Evolutionary conservation across 2,797 vertebrate genomes (phyloP).

Genomic region (Strix occidentalis): DNA sequence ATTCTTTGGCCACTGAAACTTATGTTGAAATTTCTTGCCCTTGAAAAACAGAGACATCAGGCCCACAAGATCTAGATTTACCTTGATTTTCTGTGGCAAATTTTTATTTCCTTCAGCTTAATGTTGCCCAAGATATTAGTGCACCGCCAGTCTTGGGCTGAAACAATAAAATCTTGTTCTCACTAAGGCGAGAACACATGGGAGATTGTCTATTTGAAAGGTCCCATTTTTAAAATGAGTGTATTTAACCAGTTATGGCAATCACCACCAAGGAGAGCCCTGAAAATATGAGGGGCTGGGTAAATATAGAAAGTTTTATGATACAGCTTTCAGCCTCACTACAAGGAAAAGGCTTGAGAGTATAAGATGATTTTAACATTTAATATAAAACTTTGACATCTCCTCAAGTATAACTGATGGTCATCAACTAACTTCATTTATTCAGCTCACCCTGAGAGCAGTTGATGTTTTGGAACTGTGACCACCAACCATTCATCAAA

Average conservation of each 20-base stretch:
- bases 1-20: not conserved
- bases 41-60: not conserved
- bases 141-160: not conserved
- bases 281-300: not conserved
- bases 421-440: not conserved
- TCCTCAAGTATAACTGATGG: not conserved
- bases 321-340: not conserved
- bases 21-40: not conserved
- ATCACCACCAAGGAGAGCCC: not conserved
- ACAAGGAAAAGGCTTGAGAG: not conserved
- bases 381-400: not conserved
- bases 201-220: not conserved
- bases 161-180: not conserved
- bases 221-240: not conserved
- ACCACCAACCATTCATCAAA: not conserved
- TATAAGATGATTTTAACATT: not conserved
- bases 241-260: not conserved
- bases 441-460: not conserved
- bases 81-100: not conserved
- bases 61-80: not conserved
- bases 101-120: not conserved
- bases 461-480: not conserved
- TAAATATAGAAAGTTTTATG: not conserved
- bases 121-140: not conserved
- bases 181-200: not conserved